phyloP scores from a whole-genome alignment of 2,797 vertebrate genomes.

The Streptopelia turtur region DNA sequence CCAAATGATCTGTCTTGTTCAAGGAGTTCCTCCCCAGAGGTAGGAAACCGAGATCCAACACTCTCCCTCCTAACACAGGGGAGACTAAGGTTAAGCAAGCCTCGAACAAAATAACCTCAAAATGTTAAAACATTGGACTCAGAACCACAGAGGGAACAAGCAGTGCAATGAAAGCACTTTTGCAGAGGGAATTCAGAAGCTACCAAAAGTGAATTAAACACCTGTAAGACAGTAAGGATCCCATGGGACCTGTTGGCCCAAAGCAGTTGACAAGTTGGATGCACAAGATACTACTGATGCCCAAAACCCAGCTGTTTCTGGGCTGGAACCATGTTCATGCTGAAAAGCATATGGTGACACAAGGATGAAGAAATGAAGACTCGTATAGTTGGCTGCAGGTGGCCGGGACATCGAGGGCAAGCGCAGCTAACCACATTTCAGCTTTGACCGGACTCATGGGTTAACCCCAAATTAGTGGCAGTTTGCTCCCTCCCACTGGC shows the following conservation, averaged over 20 bases:
- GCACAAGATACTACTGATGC: not conserved
- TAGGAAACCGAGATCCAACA: not conserved
- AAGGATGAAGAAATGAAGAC: not conserved
- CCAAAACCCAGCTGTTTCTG: not conserved
- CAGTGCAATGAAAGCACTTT: not conserved
- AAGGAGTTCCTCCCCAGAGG: not conserved
- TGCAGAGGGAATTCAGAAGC: not conserved
- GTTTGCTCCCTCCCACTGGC: not conserved
- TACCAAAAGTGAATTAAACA: not conserved
- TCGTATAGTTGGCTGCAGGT: not conserved
- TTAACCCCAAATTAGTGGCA: not conserved
- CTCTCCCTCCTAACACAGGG: not conserved
- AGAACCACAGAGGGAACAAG: not conserved
- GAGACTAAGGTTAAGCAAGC: not conserved
- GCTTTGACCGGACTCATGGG: accelerated
- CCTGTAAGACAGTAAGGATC: not conserved
- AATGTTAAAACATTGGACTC: not conserved
- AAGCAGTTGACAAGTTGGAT: not conserved
- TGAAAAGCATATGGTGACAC: not conserved
- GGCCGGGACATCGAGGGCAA: not conserved
- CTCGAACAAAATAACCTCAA: not conserved
- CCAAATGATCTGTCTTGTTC: not conserved
- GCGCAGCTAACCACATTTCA: not conserved
- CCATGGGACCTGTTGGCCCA: not conserved
- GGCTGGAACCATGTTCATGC: not conserved